phyloP scores from a whole-genome alignment of 35 echinoderm and acorn worm species.

The Anneissia japonica region DNA sequence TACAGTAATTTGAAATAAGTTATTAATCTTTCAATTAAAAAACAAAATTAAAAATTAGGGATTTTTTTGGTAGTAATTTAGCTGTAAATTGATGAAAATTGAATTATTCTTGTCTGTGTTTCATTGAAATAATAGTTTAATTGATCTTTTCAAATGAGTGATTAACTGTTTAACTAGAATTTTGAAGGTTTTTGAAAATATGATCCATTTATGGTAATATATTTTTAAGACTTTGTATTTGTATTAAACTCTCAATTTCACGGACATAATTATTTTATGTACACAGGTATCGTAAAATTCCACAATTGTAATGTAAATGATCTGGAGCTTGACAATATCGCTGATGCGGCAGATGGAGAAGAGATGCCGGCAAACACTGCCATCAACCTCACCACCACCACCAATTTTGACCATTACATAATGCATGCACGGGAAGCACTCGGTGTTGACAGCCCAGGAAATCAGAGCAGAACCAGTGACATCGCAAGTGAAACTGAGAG shows the following conservation, averaged over 20 bases:
- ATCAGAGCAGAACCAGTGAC: slow-evolving; percentile 23
- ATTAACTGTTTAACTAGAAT: too few species aligned
- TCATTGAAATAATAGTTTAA: too few species aligned
- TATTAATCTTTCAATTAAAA: too few species aligned
- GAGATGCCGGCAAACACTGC: neutral
- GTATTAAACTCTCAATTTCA: neutral
- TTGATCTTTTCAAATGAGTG: too few species aligned
- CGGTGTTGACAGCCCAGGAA: slow-evolving; percentile 64
- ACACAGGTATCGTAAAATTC: slow-evolving; percentile 79
- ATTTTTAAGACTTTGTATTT: neutral
- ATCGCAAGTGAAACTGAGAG: slow-evolving; percentile 94
- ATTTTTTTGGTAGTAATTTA: too few species aligned
- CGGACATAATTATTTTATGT: neutral
- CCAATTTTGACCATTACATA: slow-evolving; percentile 91
- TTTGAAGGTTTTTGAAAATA: too few species aligned
- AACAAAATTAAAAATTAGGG: too few species aligned
- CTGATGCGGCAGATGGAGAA: slow-evolving; percentile 4
- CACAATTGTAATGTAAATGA: slow-evolving; percentile 78
- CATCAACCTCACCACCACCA: slow-evolving; percentile 57
- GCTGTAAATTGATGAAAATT: too few species aligned
- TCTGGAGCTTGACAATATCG: slow-evolving; percentile 43
- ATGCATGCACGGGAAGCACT: slow-evolving; percentile 78
- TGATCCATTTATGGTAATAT: too few species aligned
- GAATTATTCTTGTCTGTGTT: too few species aligned
- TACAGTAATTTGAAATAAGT: too few species aligned